Evolutionary conservation across 2,113 vertebrate genomes (phyloP).

Genomic region (Actinemys pallida): DNA sequence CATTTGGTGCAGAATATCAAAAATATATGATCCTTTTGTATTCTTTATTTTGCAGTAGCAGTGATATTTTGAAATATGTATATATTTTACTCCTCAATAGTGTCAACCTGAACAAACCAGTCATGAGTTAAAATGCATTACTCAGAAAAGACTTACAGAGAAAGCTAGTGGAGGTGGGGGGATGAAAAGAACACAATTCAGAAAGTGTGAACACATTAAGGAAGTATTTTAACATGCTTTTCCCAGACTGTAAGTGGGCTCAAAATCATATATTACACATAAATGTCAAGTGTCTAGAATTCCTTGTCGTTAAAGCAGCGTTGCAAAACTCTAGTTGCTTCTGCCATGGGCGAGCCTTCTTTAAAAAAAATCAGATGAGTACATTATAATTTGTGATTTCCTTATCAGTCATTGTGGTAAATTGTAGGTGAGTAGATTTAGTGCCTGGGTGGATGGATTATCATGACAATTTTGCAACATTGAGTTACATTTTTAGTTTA

Average conservation of each 20-base stretch:
- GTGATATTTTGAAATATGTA: background rate
- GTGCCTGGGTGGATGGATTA: constrained; percentile 53
- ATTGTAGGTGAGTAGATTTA: constrained; percentile 68
- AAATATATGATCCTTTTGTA: background rate
- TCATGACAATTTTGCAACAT: constrained; percentile 66
- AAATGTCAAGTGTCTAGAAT: constrained; percentile 78
- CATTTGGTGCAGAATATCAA: background rate
- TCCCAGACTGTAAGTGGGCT: constrained; percentile 75
- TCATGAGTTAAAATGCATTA: constrained; percentile 48
- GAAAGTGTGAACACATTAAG: constrained; percentile 72
- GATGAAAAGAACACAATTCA: constrained; percentile 70
- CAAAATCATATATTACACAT: constrained; percentile 63
- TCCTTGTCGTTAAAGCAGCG: constrained; percentile 70
- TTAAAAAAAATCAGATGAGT: constrained; percentile 50
- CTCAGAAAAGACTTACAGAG: constrained; percentile 61
- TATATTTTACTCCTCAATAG: background rate
- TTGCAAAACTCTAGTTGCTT: constrained; percentile 63
- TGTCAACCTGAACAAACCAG: constrained; percentile 21
- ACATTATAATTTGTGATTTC: constrained; percentile 75
- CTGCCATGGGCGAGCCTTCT: constrained; percentile 45
- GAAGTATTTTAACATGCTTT: constrained; percentile 77
- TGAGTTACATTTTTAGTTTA: constrained; percentile 47
- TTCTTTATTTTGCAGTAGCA: constrained; percentile 18
- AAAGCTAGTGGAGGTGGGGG: constrained; percentile 60
- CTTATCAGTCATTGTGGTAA: constrained; percentile 73